These are phyloP conservation scores for Bubo scandiacus DNA, from an alignment of 2,113 vertebrate genomes.

Conservation along the genomic window DNA sequence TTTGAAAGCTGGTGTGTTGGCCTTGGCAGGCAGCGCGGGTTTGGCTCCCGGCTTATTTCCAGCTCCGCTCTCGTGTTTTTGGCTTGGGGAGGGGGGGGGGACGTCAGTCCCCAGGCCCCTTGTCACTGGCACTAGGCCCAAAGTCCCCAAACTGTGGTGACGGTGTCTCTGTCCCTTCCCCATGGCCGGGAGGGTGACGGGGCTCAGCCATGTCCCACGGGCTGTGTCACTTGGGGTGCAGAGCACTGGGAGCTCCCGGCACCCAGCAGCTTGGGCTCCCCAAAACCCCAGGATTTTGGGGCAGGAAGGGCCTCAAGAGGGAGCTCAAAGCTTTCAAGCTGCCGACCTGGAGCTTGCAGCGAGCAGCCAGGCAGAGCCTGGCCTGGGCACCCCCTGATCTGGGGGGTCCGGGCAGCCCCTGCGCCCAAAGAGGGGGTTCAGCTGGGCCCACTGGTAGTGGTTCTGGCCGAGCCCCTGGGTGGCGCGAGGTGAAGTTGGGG, in stretches of 20 bases:
- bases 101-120: fast-evolving
- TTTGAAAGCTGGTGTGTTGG: constrained; percentile 19
- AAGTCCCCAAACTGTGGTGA: fast-evolving
- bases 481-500: fast-evolving
- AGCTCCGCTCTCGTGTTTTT: not conserved
- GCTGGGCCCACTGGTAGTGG: fast-evolving
- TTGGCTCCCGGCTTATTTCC: not conserved
- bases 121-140: not conserved
- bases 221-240: fast-evolving
- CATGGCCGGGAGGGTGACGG: fast-evolving
- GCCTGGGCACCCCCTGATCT: not conserved
- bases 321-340: not conserved
- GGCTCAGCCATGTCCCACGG: fast-evolving
- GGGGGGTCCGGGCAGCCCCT: not conserved
- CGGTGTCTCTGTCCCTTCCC: not conserved
- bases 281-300: not conserved
- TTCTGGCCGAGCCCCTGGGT: not conserved
- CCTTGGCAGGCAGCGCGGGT: not conserved
- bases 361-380: not conserved
- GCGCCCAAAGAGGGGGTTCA: not conserved
- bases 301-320: not conserved
- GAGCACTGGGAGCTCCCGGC: not conserved
- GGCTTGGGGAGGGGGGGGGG: not conserved
- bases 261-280: not conserved
- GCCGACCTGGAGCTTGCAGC: not conserved